Base-by-base conservation (phyloP, 2,797 vertebrate genomes). In the Crocidura indochinensis region DNA sequence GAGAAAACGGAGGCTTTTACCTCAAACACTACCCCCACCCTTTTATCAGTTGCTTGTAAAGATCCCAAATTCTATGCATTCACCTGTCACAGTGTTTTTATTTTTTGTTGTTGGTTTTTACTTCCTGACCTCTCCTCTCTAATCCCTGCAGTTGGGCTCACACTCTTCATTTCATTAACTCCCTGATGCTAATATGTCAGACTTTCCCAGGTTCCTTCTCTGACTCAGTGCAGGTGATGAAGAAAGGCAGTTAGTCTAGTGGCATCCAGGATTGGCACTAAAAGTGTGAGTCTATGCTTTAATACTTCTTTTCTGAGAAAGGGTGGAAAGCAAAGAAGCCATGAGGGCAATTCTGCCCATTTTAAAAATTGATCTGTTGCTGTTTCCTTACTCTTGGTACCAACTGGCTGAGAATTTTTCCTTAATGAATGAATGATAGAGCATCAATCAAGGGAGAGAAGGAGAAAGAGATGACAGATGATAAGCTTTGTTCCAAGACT, bases 271-370 rank as follows among this genome's bases (percentile, higher is more conserved):
- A 82, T 84, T 93, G 91, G 87, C 53, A 77, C 92, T 91, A 65
- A 65, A 86, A 38, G 38, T 38, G 85, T 65, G 76, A 90, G 90
- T 72, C 73, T 93, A 87, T 46, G 44, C 88, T 92, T 94, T 94
- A 85, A 95, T 91, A 89, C 84, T 95, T 95, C 84, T 79, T 90
- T 92, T 84, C 89, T 85, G 19, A 74, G 94, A 84, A 76, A 91
- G 68, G 62, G 27, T 85, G 91, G 15, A 29, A 80, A 93, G 87
- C 29, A 46, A 46, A 83, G 38, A 38, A 38, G 38, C 38, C 38
- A 38, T 38, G 38, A 38, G 38, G 38, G 75, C 62, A 78, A 71
- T 81, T 75, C 79, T 73, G 78, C 85, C 8, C n/a, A 91, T 76
- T 65, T 46, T 62, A 91, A 92, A 81, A 31, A 67, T 78, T 67